Base-by-base conservation (phyloP, 2,797 vertebrate genomes). In the Capromys pilorides region DNA sequence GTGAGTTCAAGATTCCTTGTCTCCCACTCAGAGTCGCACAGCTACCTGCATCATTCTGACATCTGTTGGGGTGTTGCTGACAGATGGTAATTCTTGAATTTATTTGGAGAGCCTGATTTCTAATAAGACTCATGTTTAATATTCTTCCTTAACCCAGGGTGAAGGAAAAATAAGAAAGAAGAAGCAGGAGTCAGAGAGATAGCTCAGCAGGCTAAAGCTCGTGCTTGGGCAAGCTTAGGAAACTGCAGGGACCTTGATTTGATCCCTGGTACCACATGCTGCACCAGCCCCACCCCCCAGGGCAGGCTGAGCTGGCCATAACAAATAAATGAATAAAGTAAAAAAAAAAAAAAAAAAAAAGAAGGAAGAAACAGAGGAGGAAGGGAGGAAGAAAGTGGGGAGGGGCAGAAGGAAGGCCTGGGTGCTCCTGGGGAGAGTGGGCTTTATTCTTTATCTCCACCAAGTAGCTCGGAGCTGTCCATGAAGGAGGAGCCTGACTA, bases 131-230 rank as follows among this genome's bases (percentile, higher is more conserved):
- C 22, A n/a, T 86, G 61, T 51, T 59, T 14, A 91, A 41, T n/a
- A 83, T 7, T 81, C 33, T 83, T 64, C n/a, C 67, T 69, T 67
- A 93, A 51, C 39, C 91, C 67, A 80, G 71, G 18, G n/a, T 59
- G 67, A 85, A 87, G 22, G 26, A 62, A 91, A 61, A 82, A 33
- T 41, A 16, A 51, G 39, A 84, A 39, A 22, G 14, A 36, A 73
- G 9, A 11, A 1, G 18, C 45, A 19, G 64, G 71, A 4, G 12
- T 8, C 8, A 8, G 45, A 4, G 8, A 4, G 8, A 45, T 45
- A 45, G 45, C 45, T 45, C 45, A 45, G 45, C 45, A 45, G 45
- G 45, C 45, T 45, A 45, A 45, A 45, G 45, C 45, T 4, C 45
- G 45, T 45, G 45, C 45, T 45, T 45, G 8, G 45, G 45, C 45